phyloP scores from a whole-genome alignment of 1,140 invertebrate species.

The Ganaspis sp. region DNA sequence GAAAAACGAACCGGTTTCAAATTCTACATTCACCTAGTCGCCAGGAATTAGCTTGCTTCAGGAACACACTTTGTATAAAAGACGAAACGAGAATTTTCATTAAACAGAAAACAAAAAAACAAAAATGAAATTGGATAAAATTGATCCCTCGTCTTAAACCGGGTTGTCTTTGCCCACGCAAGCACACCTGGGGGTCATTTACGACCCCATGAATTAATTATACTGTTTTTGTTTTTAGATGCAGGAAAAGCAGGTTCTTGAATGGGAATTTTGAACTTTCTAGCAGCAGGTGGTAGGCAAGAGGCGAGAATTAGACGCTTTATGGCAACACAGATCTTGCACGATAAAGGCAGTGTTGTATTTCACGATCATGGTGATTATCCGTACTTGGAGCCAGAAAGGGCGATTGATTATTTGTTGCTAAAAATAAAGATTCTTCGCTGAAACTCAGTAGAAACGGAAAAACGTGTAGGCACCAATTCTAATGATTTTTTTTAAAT shows the following conservation, averaged over 20 bases:
- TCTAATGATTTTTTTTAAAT: too few species aligned
- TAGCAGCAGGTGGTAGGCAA: conserved; percentile 11
- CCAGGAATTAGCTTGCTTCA: background rate
- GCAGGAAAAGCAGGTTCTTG: conserved; percentile 20
- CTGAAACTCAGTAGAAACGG: too few species aligned
- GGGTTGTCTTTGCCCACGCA: conserved; percentile 8
- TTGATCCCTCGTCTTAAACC: background rate
- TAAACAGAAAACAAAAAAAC: too few species aligned
- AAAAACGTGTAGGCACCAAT: too few species aligned
- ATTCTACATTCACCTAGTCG: background rate
- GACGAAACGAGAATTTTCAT: background rate
- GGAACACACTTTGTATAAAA: background rate
- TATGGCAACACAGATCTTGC: background rate
- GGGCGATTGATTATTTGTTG: too few species aligned
- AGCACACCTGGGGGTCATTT: conserved; percentile 7
- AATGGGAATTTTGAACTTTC: conserved; percentile 24
- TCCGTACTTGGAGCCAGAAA: too few species aligned
- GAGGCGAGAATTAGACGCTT: conserved; percentile 28
- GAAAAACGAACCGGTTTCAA: conserved; percentile 28
- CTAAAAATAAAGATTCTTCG: too few species aligned
- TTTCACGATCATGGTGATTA: conserved; percentile 1
- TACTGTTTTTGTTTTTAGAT: background rate
- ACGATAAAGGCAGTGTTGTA: background rate
- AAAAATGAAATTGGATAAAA: background rate
- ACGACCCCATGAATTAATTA: conserved; percentile 30